These are phyloP conservation scores for Geococcyx californianus DNA, from an alignment of 2,113 vertebrate genomes.

Conservation along the genomic window DNA sequence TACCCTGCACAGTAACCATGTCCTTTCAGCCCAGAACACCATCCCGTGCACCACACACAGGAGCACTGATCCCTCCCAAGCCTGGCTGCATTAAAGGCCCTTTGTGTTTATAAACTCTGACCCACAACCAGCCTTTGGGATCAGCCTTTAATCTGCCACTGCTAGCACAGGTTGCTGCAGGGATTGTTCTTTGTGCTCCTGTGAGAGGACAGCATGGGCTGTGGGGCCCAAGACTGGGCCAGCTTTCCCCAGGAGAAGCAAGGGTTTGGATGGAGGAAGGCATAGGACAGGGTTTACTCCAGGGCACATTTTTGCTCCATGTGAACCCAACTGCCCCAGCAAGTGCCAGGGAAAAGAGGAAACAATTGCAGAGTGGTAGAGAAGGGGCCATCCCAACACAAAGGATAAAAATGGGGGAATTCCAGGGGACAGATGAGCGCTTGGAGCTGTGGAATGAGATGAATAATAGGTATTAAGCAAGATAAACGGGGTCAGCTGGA, in stretches of 20 bases:
- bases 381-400: not conserved
- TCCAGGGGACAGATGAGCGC: not conserved
- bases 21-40: not conserved
- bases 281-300: not conserved
- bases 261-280: not conserved
- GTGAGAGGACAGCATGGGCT: not conserved
- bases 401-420: slow-evolving; percentile 16
- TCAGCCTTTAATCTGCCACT: slow-evolving; percentile 35
- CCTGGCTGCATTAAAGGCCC: not conserved
- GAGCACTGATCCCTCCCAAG: not conserved
- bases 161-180: not conserved
- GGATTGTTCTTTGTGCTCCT: slow-evolving; percentile 24
- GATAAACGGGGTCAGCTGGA: not conserved
- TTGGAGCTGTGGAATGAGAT: not conserved
- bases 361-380: accelerated
- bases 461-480: not conserved
- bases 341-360: not conserved
- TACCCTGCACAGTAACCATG: accelerated
- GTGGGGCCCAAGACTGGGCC: not conserved
- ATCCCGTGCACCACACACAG: accelerated
- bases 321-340: not conserved
- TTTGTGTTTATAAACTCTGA: slow-evolving; percentile 30
- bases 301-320: not conserved
- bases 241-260: accelerated
- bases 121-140: not conserved